Base-by-base conservation (phyloP, 2,888 invertebrate genomes). In the Oxycera nigricornis region DNA sequence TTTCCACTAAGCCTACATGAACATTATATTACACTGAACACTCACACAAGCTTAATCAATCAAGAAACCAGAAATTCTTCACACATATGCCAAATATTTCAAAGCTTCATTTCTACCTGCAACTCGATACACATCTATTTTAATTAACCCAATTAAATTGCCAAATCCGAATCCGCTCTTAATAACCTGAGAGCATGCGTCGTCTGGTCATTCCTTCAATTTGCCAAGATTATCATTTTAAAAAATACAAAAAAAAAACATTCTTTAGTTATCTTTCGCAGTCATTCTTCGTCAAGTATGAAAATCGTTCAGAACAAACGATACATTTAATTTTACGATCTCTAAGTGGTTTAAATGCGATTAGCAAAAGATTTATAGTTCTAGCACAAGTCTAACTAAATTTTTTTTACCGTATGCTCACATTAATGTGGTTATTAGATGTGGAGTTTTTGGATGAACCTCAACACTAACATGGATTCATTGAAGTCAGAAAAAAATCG, bases 131-230 rank as follows among this genome's bases (percentile, higher is more conserved):
- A 46, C 46, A 17, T 3, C 46, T 7, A 55, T 55, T 65, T 65
- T 65, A 65, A 65, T 65, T 65, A 65, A 65, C 65, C 65, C 39
- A 65, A 65, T 65, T 65, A 65, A 35, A 65, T 20, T 14, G 35
- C 28, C 65, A 39, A 20, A 39, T 22, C 28, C 6, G 30, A 28
- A 61, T 2, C 22, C 17, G 52, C 52, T 2, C 24, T 3, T 55
- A 55, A 55, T 20, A 55, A 22, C 52, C 24, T 55, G 2, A 4
- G 11, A 35, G 22, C 11, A 22, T 55, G n/a, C 22, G 11, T 6
- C 46, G 9, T 20, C 4, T 24, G 9, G 52, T 11, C 14, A 46
- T 55, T 50, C n/a, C 50, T 50, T 50, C n/a, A 50, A 50, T 11
- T 50, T 50, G 50, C 50, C n/a, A n/a, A 7, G 50, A 55, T 22